Evolutionary conservation across 2,113 vertebrate genomes (phyloP), one percentile per base, ranked within the genome.

Genomic region (Dasyurus viverrinus): DNA sequence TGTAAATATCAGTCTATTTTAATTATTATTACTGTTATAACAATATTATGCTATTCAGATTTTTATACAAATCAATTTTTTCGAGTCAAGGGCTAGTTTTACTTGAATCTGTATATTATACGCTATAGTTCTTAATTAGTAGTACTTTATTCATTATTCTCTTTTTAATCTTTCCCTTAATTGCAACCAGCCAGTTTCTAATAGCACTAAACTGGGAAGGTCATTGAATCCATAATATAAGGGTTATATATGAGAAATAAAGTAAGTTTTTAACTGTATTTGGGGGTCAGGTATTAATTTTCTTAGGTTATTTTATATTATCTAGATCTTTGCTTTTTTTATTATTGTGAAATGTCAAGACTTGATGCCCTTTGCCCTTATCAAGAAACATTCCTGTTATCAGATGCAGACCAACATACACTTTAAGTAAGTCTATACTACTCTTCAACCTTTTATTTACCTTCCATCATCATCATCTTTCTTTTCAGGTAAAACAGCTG

Each of bases 401-500:
- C 36, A 24, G 48, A 54, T 50, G 92, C 68, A 27, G 53, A 22
- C 42, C 4, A 22, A 19, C n/a, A 42, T 54, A 9, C 48, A 8
- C n/a, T 2, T 12, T 11, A 53, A 89, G 46, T 50, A 48, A 60
- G 8, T 8, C 2, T 76, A 19, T 68, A 4, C 4, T 5, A 19
- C 60, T 84, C 6, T 84, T 42, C 16, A 8, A 57, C 36, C 4
- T 10, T 36, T 22, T 25, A 9, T 46, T 93, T 30, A 7, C 42
- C 93, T 92, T 22, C 48, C 24, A 7, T 84, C 4, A 54, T 54
- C n/a, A 23, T 27, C 91, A 8, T 50, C 24, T n/a, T 54, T 52
- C 26, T 93, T 42, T 95, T 0, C 50, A 99, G 99, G 99, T 89
- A 99, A 99, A 98, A 99, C 99, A 0, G 99, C 99, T 4, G 99